Percentiles rank a stretch among this genome's conserved stretches.
Conservation (phyloP, 2,113 vertebrate species). For the Andinoacara biseriatus region DNA sequence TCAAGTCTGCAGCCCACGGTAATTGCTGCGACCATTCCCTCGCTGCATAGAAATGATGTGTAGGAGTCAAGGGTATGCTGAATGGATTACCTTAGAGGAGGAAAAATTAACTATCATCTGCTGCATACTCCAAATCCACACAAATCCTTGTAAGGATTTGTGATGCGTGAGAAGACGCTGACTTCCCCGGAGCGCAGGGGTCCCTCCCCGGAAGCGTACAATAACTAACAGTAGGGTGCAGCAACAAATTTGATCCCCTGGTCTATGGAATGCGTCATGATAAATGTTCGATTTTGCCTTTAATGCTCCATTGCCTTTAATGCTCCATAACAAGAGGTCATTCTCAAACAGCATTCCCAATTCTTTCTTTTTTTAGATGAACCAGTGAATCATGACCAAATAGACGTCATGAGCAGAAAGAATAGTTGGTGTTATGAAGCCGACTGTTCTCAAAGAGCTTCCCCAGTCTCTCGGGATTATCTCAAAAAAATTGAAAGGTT, state of each 20-base stretch:
- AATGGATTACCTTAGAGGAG: constrained; percentile 62
- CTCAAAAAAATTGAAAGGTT: constrained; percentile 42
- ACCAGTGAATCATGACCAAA: constrained; percentile 35
- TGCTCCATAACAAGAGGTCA: constrained; percentile 47
- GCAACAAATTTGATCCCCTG: not conserved
- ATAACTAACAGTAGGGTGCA: not conserved
- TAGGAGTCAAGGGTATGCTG: constrained; percentile 48
- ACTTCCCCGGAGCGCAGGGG: constrained; percentile 27
- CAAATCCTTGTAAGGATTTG: constrained; percentile 53
- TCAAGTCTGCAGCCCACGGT: constrained; percentile 66
- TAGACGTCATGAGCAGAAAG: not conserved
- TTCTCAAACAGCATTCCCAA: constrained; percentile 24
- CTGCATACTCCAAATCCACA: constrained; percentile 55
- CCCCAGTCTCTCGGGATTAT: not conserved
- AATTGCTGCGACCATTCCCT: constrained; percentile 68
- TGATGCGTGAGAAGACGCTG: constrained; percentile 26
- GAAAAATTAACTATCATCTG: constrained; percentile 53
- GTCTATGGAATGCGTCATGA: constrained; percentile 11
- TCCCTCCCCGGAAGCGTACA: not conserved
- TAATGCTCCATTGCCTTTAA: constrained; percentile 19
- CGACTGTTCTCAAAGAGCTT: constrained; percentile 1
- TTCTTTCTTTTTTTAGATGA: not conserved
- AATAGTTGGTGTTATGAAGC: not conserved
- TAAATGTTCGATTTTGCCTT: constrained; percentile 19
- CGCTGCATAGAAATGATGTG: constrained; percentile 51